Evolutionary conservation across 2,888 invertebrate genomes (phyloP).

Genomic region (Mayetiola destructor): DNA sequence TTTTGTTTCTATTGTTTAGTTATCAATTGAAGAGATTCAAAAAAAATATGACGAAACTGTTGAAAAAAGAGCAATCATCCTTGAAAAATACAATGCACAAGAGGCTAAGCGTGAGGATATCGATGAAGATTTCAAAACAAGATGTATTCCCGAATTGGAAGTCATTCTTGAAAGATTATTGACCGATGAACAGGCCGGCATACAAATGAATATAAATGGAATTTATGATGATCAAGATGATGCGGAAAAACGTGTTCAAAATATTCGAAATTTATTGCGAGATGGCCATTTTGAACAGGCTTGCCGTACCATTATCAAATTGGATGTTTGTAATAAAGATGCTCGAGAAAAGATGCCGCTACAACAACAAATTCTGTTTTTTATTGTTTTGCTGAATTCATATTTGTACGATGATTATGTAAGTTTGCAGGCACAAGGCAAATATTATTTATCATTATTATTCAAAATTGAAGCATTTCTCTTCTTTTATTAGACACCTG

Average conservation of each 20-base stretch:
- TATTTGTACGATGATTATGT: conserved; percentile 31
- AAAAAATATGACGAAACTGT: conserved; percentile 40
- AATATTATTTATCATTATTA: background rate
- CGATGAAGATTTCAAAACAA: conserved; percentile 32
- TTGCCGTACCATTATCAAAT: background rate
- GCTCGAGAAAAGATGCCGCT: background rate
- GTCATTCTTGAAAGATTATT: background rate
- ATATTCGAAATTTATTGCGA: conserved; percentile 26
- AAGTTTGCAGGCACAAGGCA: conserved; percentile 20
- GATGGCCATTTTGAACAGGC: conserved; percentile 21
- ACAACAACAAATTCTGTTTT: conserved; percentile 27
- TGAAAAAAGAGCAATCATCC: conserved; percentile 31
- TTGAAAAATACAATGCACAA: conserved; percentile 41
- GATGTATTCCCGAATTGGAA: background rate
- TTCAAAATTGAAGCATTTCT: background rate
- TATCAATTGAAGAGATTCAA: conserved; percentile 41
- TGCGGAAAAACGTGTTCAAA: conserved; percentile 25
- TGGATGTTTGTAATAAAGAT: background rate
- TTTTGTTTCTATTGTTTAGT: conserved; percentile 7
- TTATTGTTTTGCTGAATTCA: conserved; percentile 28
- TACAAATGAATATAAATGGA: background rate
- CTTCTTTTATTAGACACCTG: conserved; percentile 32
- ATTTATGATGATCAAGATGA: conserved; percentile 22
- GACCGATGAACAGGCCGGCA: background rate
- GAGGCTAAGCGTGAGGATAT: conserved; percentile 38